phyloP scores from a whole-genome alignment of 92 coral and sea anemone genomes.

The Paramuricea clavata region DNA sequence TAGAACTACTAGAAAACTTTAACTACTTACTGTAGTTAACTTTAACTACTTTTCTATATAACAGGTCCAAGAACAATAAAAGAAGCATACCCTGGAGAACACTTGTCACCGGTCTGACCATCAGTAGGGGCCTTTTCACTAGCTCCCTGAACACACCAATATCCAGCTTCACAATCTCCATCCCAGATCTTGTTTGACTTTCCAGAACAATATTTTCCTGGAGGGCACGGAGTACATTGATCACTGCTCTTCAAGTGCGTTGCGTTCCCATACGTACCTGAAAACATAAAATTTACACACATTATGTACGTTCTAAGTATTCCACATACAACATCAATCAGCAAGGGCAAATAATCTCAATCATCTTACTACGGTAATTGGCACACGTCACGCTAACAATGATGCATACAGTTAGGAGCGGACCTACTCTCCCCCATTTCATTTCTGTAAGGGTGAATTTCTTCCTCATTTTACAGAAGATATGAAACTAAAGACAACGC shows the following conservation, averaged over 20 bases:
- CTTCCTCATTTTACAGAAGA: no score
- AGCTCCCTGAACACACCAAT: constrained; percentile 80
- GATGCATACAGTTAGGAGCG: no score
- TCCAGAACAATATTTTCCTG: constrained; percentile 93
- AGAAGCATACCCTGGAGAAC: constrained; percentile 84
- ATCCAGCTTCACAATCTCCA: constrained; percentile 86
- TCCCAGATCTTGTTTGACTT: constrained; percentile 88
- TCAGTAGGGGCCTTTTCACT: constrained; percentile 82
- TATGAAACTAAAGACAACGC: no score
- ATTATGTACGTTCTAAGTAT: not conserved
- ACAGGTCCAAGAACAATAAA: no score
- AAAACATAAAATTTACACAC: constrained; percentile 2
- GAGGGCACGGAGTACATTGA: constrained; percentile 85
- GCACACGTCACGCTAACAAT: no score
- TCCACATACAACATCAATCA: not conserved
- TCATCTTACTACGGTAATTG: no score
- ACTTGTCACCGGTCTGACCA: constrained; percentile 82
- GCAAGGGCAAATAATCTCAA: not conserved
- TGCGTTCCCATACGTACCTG: constrained; percentile 85
- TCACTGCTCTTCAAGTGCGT: constrained; percentile 72
- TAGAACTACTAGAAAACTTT: no score
- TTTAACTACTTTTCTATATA: no score
- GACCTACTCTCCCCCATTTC: no score
- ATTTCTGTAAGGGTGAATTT: no score
- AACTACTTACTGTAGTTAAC: no score